A percentile compares a stretch with the other conserved stretches of the same genome.
These are phyloP conservation scores for Halcyon chelicuti DNA, from an alignment of 2,797 vertebrate genomes.

Conservation along the genomic window DNA sequence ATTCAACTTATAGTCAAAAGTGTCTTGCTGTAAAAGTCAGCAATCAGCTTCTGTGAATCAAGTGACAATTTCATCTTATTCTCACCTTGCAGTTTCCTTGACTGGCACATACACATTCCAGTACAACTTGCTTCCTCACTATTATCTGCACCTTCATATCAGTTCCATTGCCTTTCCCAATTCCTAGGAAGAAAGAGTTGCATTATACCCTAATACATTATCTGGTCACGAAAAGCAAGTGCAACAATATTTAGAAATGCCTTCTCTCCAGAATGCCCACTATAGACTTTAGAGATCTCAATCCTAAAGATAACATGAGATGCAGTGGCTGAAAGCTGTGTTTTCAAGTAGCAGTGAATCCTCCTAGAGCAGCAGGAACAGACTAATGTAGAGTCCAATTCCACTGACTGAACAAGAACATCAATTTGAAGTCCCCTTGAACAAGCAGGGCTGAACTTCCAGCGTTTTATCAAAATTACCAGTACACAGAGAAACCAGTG, in stretches of 20 bases:
- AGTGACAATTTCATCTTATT: neutral
- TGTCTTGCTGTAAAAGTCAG: neutral
- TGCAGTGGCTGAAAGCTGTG: neutral
- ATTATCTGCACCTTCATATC: conserved; percentile 90
- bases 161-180: conserved; percentile 89
- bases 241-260: neutral
- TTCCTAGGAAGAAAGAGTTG: conserved; percentile 77
- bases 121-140: conserved; percentile 81
- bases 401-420: neutral
- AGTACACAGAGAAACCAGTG: neutral
- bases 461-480: neutral
- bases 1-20: neutral
- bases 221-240: neutral
- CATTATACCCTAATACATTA: neutral
- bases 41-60: neutral
- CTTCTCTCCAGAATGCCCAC: neutral
- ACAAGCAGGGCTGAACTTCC: neutral
- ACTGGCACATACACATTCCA: conserved; percentile 84
- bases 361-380: neutral
- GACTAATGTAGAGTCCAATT: neutral
- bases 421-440: neutral
- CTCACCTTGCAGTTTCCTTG: conserved; percentile 89
- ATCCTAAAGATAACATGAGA: neutral
- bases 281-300: neutral
- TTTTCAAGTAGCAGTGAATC: neutral